phyloP scores from a whole-genome alignment of 2,797 vertebrate genomes.

The Bufotes viridis region DNA sequence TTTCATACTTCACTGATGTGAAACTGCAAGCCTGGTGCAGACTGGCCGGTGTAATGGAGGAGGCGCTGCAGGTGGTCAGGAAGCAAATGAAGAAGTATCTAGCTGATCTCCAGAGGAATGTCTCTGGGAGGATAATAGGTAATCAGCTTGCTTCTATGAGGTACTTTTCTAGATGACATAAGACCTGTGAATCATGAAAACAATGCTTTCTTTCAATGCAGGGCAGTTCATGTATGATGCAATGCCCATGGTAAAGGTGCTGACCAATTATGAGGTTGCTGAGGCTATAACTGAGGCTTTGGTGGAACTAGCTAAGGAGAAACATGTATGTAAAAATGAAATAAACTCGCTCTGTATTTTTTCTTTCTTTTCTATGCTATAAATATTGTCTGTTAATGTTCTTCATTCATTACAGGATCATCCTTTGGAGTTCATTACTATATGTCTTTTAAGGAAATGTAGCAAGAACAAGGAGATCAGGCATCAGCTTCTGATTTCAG shows the following conservation, averaged over 20 bases:
- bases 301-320: constrained; percentile 70
- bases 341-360: background rate
- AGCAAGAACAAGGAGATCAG: constrained; percentile 52
- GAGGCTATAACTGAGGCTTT: constrained; percentile 75
- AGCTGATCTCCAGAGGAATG: constrained; percentile 64
- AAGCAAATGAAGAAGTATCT: constrained; percentile 70
- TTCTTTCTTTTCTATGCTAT: background rate
- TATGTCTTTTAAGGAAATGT: constrained; percentile 73
- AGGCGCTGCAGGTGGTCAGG: constrained; percentile 74
- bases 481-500: constrained; percentile 30
- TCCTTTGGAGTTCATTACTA: constrained; percentile 78
- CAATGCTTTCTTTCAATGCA: constrained; percentile 64
- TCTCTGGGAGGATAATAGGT: constrained; percentile 68
- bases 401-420: constrained; percentile 72
- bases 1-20: constrained; percentile 74
- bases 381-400: background rate
- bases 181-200: background rate
- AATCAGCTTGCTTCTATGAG: background rate
- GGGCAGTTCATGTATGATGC: constrained; percentile 80
- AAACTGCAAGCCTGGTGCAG: constrained; percentile 79
- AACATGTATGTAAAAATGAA: constrained; percentile 68
- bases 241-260: constrained; percentile 69
- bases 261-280: constrained; percentile 70
- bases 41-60: constrained; percentile 80
- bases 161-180: background rate